phyloP scores from a whole-genome alignment of 2,888 invertebrate species.

The Agrochola circellaris region DNA sequence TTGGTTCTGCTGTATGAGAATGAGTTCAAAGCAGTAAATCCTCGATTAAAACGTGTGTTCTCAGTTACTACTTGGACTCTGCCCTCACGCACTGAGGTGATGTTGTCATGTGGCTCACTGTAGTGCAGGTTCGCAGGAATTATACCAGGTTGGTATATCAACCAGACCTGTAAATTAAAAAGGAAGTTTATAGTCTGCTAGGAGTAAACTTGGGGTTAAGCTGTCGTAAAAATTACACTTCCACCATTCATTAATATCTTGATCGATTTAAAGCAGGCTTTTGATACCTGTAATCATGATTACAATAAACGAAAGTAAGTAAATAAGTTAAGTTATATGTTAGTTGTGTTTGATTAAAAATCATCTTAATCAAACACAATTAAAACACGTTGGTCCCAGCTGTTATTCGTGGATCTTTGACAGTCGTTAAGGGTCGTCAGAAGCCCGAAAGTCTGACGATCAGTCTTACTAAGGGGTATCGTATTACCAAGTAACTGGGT shows the following conservation, averaged over 20 bases:
- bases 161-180: constrained; percentile 69
- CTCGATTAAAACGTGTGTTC: constrained; percentile 69
- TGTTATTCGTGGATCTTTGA: not conserved
- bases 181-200: not conserved
- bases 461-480: not conserved
- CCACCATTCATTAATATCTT: not conserved
- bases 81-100: constrained; percentile 69
- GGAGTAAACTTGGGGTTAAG: too few relatives aligned
- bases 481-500: not conserved
- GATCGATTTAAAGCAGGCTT: not conserved
- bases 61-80: constrained; percentile 72
- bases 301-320: too few relatives aligned
- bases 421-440: not conserved
- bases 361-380: too few relatives aligned
- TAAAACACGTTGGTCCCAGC: too few relatives aligned
- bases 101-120: constrained; percentile 67
- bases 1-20: constrained; percentile 73
- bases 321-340: too few relatives aligned
- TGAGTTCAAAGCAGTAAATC: constrained; percentile 73
- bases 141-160: constrained; percentile 75
- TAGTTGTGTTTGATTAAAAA: too few relatives aligned
- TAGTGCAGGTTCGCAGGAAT: constrained; percentile 77
- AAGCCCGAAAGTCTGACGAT: too few relatives aligned
- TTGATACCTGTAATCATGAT: not conserved
- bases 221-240: not conserved